A percentile compares a stretch with the other conserved stretches of the same genome.
These are phyloP conservation scores for Lutraria lutraria DNA, from an alignment of 2,888 invertebrate species.

Conservation along the genomic window DNA sequence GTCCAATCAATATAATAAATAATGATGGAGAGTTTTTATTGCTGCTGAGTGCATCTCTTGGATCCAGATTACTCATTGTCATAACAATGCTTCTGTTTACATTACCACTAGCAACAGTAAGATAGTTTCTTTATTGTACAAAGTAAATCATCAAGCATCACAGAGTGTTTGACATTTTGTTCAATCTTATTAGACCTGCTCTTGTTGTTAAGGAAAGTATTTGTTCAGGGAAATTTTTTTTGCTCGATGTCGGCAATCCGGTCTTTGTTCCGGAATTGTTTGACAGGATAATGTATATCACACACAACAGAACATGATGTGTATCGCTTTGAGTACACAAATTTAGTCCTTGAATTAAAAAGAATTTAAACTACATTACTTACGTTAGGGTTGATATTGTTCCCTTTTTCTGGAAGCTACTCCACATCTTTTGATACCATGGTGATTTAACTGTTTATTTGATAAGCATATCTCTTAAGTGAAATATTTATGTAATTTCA, in stretches of 20 bases:
- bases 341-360: background rate
- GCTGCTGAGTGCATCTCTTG: background rate
- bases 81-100: conserved; percentile 23
- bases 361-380: background rate
- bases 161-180: background rate
- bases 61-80: conserved; percentile 15
- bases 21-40: conserved; percentile 1
- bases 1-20: conserved; percentile 16
- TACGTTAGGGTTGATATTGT: background rate
- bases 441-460: conserved; percentile 5
- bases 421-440: background rate
- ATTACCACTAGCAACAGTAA: conserved; percentile 16
- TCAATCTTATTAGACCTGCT: background rate
- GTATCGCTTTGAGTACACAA: background rate
- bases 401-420: background rate
- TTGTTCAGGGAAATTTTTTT: background rate
- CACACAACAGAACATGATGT: background rate
- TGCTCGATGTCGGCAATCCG: background rate
- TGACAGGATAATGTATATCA: no score
- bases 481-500: conserved; percentile 33
- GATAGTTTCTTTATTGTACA: background rate
- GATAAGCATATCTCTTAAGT: conserved; percentile 27
- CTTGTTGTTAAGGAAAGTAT: background rate
- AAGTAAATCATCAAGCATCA: background rate
- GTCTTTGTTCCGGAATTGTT: background rate